Evolutionary conservation across 2,888 invertebrate genomes (phyloP), one percentile per base, ranked within the genome.

Genomic region (Zhengitettix transpicula): DNA sequence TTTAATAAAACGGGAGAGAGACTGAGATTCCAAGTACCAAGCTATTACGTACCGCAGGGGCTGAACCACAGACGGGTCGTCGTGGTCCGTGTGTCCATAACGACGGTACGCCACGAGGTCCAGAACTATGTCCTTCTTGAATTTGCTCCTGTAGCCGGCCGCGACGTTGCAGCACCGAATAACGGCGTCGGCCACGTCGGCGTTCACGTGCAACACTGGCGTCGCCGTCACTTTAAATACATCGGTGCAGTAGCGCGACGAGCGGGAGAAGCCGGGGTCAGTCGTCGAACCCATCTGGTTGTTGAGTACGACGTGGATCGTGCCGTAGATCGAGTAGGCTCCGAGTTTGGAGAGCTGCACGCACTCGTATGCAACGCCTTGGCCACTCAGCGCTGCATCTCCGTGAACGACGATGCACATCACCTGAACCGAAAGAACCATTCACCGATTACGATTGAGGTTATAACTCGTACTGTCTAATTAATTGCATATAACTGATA

Each of bases 1-100:
- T 52, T 52, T 15, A 16, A 15, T 47, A 12, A 47, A 47, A 47
- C n/a, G n/a, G n/a, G n/a, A n/a, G n/a, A n/a, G n/a, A n/a, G n/a
- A n/a, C n/a, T n/a, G n/a, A n/a, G n/a, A n/a, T n/a, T n/a, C n/a
- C n/a, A n/a, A n/a, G n/a, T n/a, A n/a, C n/a, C n/a, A n/a, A n/a
- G n/a, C n/a, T n/a, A n/a, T 47, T 47, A 14, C 47, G 78, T 95
- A 95, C 93, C 95, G 94, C 64, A 91, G 78, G 0, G 95, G 94
- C 73, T 95, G 94, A 5, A 95, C 96, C 73, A 90, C 89, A 87
- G 87, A 90, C 0, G 95, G 95, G 73, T 96, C 93, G 74, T 95
- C 95, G 71, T 89, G 84, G 75, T 95, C 95, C 71, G 93, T 94
- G 78, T 96, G 95, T 0, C 95, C 95, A 71, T 85, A 84, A 60